Evolutionary conservation across 2,888 invertebrate genomes (phyloP), one percentile per base, ranked within the genome.

Genomic region (Patella depressa): DNA sequence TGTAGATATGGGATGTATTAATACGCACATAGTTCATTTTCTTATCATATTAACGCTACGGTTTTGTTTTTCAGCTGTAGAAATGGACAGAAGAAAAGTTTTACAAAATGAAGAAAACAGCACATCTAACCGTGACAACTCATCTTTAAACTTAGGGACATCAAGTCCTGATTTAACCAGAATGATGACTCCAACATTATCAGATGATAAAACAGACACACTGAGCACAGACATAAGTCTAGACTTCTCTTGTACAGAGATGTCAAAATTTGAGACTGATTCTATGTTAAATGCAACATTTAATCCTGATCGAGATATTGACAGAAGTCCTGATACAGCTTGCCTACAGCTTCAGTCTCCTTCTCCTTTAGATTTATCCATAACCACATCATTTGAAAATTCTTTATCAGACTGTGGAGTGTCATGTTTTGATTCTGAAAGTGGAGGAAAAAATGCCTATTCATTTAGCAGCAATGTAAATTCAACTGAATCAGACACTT

Each of bases 161-260:
- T 19, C 65, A 12, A 65, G 65, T 65, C 65, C 75, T n/a, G 75
- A 75, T 15, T 70, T 75, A 29, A 71, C 75, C 24, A 53, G 75
- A 34, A 70, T 75, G 71, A 70, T 75, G n/a, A 75, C 70, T 29
- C 75, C 75, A 12, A 71, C 75, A n/a, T 55, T 75, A 19, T 75
- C 75, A 55, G 75, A 75, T 45, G 75, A 75, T 29, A 75, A 75
- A 55, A 54, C 69, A 55, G 75, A 75, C 5, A 55, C 69, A 15
- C 69, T 75, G 53, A 53, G 70, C 45, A 45, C 57, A 2, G 74
- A 74, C 29, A 74, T 74, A 17, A 65, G 74, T 15, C 29, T 75
- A 17, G 75, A 75, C 54, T 75, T 75, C 65, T 45, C 45, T 45
- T 45, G 45, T 74, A 34, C 45, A 24, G 74, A 74, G 24, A 65